Conservation (phyloP, 2,113 vertebrate species). For the Toxotes jaculatrix region DNA sequence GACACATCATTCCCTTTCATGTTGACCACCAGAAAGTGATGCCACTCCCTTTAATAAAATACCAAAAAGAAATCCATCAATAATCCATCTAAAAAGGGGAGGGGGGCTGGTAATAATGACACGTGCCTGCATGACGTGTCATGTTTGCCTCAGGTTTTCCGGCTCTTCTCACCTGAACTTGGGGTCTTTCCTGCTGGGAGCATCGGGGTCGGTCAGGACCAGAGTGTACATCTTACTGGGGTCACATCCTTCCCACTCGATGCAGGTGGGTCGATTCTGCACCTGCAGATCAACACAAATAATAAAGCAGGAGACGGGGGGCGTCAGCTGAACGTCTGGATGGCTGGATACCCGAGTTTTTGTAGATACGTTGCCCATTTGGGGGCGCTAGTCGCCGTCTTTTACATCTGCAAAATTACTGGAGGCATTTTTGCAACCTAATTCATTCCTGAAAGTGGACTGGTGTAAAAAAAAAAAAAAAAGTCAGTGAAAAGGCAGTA, state of each 20-base stretch:
- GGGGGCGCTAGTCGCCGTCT: slow-evolving; percentile 8
- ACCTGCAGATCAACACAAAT: slow-evolving; percentile 82
- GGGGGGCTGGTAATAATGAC: no score
- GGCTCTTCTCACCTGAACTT: slow-evolving; percentile 88
- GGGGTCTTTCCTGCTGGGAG: slow-evolving; percentile 93
- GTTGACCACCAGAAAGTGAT: slow-evolving; percentile 95
- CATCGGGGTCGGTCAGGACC: slow-evolving; percentile 94
- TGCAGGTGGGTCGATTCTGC: slow-evolving; percentile 87
- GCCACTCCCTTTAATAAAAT: slow-evolving; percentile 89
- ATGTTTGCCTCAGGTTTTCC: no score
- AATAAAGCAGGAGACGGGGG: background rate
- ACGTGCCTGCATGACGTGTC: no score
- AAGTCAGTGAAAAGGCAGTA: background rate
- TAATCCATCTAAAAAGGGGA: no score
- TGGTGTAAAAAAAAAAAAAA: background rate
- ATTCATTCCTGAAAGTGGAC: background rate
- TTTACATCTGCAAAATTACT: background rate
- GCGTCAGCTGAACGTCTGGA: background rate
- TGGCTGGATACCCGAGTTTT: background rate
- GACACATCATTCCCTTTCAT: slow-evolving; percentile 93
- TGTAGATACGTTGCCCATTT: background rate
- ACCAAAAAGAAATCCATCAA: background rate
- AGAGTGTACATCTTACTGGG: slow-evolving; percentile 91
- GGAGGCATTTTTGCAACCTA: slow-evolving; percentile 9
- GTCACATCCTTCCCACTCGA: slow-evolving; percentile 92